Base-by-base conservation (phyloP, 37 sponge, comb jelly and placozoan species). In the Beroe forskalii region DNA sequence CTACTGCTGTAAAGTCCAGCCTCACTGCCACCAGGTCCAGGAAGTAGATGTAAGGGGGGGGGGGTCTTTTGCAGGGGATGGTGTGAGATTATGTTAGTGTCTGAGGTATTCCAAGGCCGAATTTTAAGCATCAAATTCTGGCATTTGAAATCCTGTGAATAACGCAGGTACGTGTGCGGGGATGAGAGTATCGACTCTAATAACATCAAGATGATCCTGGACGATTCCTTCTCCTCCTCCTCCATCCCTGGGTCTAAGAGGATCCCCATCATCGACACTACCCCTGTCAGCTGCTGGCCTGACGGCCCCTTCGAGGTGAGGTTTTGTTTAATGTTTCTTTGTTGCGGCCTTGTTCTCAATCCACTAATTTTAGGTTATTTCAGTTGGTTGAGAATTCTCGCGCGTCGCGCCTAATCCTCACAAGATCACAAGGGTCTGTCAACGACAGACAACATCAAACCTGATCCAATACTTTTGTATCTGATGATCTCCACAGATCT, bases 201-300 rank as follows among this genome's bases (percentile, higher is more conserved):
- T 19, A 90, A 91, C n/a, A 91, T 91, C 36, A 90, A 55, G 76
- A 35, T 95, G 62, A 92, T 95, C 28, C 91, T 95, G 91, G 95
- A 95, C 67, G 92, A 91, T 0, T 95, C 95, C 0, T 95, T 95
- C 75, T 90, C 93, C 14, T 76, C 91, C 8, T 92, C 93, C 38
- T 19, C 42, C n/a, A 43, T 90, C 23, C 91, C 93, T 14, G 91
- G 90, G 0, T 89, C 93, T 37, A 62, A 92, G 22, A 44, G 95
- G n/a, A 92, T 95, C 69, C 92, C 91, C 19, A 69, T 95, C 39
- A 67, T 91, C n/a, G 94, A 93, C 76, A 67, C 67, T 2, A 91
- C 90, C n/a, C 95, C 95, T 28, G 92, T 95, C 31, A 89, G 93
- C 14, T 95, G 95, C 67, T 95, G 95, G 95, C 61, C 62, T 22